Conservation (phyloP, 2,888 invertebrate species). For the Craniophora ligustri region DNA sequence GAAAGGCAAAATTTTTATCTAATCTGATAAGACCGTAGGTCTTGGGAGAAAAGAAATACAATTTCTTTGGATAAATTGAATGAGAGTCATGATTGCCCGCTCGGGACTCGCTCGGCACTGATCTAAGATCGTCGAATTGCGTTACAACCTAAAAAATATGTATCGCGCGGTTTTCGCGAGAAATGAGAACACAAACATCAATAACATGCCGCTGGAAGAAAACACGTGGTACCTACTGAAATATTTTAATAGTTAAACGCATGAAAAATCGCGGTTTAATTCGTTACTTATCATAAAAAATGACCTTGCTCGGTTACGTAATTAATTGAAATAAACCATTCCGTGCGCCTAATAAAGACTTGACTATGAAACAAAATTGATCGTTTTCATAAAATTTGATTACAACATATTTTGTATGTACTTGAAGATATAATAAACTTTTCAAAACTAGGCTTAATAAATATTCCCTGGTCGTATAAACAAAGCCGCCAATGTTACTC, state of each 20-base stretch:
- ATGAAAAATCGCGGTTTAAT: background rate
- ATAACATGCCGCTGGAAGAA: background rate
- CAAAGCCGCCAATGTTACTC: background rate
- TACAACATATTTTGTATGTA: too few species aligned
- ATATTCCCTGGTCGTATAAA: background rate
- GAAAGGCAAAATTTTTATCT: slow-evolving; percentile 32
- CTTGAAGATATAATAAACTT: background rate
- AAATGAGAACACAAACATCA: slow-evolving; percentile 12
- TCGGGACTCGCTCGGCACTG: slow-evolving; percentile 31
- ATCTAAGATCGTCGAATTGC: slow-evolving; percentile 45
- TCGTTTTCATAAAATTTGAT: background rate
- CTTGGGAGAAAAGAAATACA: slow-evolving; percentile 38
- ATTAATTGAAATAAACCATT: background rate
- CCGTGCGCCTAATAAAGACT: background rate
- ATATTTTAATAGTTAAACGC: background rate
- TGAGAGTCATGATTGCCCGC: slow-evolving; percentile 50
- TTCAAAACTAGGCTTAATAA: slow-evolving; percentile 3
- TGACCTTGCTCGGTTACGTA: background rate
- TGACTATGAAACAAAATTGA: background rate
- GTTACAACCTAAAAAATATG: slow-evolving; percentile 25
- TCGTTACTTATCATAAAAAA: background rate
- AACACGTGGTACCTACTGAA: background rate
- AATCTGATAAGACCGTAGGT: slow-evolving; percentile 39
- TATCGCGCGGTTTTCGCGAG: slow-evolving; percentile 9
- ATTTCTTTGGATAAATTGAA: slow-evolving; percentile 54